A percentile compares a stretch with the other conserved stretches of the same genome.
These are phyloP conservation scores for Emydocephalus ijimae DNA, from an alignment of 2,113 vertebrate species.

Conservation along the genomic window DNA sequence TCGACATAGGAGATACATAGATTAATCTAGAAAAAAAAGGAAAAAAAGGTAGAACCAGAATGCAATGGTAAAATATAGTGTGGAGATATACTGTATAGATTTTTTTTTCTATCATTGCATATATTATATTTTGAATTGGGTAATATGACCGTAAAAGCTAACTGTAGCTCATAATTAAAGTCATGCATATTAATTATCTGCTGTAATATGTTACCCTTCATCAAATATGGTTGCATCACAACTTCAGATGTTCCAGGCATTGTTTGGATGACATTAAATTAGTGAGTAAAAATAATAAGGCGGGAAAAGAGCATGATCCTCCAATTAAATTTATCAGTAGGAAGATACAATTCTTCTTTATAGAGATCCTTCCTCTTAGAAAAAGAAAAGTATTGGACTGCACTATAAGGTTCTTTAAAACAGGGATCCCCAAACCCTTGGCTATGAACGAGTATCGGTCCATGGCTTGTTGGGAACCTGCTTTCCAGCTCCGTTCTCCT, in stretches of 20 bases:
- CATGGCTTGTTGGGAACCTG: not conserved
- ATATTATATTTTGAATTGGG: not conserved
- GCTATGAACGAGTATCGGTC: too few relatives aligned
- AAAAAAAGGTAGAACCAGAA: not conserved
- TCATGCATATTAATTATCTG: not conserved
- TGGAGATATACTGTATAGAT: not conserved
- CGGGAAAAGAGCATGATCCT: too few relatives aligned
- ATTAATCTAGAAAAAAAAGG: not conserved
- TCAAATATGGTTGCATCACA: not conserved
- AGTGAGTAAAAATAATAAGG: not conserved
- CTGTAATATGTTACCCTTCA: not conserved
- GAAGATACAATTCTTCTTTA: not conserved
- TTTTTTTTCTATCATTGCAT: not conserved
- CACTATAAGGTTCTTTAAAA: not conserved
- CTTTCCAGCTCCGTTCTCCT: too few relatives aligned
- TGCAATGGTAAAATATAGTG: not conserved
- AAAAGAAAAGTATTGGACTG: not conserved
- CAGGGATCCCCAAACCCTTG: too few relatives aligned
- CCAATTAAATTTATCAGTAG: not conserved
- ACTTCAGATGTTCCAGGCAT: not conserved
- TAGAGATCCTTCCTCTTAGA: not conserved
- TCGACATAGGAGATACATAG: not conserved
- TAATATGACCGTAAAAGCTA: not conserved
- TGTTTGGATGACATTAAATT: not conserved
- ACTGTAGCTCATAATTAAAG: not conserved